phyloP scores from a whole-genome alignment of 2,113 vertebrate species.

The Genyomyrus donnyi region DNA sequence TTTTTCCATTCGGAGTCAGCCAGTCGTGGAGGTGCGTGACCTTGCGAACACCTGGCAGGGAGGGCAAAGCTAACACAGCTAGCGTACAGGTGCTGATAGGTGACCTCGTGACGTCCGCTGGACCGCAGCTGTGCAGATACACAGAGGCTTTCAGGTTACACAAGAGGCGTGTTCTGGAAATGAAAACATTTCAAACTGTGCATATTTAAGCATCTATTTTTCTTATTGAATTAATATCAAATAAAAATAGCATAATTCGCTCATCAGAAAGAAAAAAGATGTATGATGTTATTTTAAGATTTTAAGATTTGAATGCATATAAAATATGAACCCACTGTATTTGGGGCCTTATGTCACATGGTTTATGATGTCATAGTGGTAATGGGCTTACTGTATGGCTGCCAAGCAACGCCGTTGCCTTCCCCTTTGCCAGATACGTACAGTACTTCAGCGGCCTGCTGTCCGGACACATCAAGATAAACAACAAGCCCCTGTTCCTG shows the following conservation, averaged over 20 bases:
- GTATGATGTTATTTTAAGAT: neutral
- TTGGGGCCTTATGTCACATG: neutral
- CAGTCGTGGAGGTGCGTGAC: neutral
- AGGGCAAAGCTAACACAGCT: neutral
- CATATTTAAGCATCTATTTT: neutral
- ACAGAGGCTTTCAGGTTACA: no score
- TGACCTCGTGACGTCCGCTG: neutral
- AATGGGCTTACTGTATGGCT: neutral
- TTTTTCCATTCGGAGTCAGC: neutral
- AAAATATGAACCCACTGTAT: neutral
- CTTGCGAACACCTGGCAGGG: neutral
- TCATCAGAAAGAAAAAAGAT: neutral
- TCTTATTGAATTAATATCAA: neutral
- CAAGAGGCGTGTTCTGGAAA: neutral
- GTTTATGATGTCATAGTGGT: neutral
- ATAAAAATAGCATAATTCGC: neutral
- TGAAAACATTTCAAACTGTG: neutral
- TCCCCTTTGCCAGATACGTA: slow-evolving; percentile 70
- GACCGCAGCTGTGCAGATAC: neutral
- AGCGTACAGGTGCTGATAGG: neutral
- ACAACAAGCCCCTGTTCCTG: slow-evolving; percentile 95
- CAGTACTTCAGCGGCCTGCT: slow-evolving; percentile 95
- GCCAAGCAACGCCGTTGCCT: neutral
- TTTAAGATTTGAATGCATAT: neutral
- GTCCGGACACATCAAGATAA: slow-evolving; percentile 94